Evolutionary conservation across 2,888 invertebrate species (phyloP), one percentile per base, ranked within the genome.

Genomic region (Drosophila stalkeri): DNA sequence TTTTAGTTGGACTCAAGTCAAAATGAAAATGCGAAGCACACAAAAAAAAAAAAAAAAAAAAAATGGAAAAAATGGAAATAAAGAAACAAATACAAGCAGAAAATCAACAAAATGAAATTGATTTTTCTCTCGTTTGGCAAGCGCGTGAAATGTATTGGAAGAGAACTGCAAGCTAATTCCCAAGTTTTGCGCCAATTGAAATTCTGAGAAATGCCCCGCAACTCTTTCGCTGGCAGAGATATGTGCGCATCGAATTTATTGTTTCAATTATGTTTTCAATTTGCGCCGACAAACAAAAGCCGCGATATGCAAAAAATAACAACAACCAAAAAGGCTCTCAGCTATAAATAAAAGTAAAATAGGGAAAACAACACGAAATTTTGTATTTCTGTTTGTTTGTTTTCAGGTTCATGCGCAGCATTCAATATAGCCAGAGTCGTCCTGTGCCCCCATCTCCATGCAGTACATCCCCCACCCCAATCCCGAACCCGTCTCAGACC

Each of bases 181-280:
- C 64, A 51, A 73, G 35, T 65, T 72, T 66, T 41, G 9, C 66
- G 41, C 66, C 62, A 76, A 57, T 61, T 61, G 76, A 37, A 51
- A 57, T 11, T 23, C 20, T 39, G 31, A 47, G 51, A 68, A 61
- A 72, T 55, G 54, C 18, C 57, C 39, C 49, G 60, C 59, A 84
- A 90, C 86, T 84, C 84, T 84, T 84, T 89, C 57, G 60, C 56
- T 33, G 37, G 20, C n/a, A 37, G 27, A 56, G 59, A 23, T 44
- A 44, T 47, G 35, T 31, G 44, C 39, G 43, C 69, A 54, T 69
- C 59, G 84, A 90, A 90, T 85, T 90, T 85, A 90, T 85, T 86
- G 90, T 91, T 87, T 87, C 91, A 87, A 87, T 87, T 87, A 87
- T 87, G 77, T 87, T 87, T 87, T 88, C 91, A 87, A 87, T 90